Percentiles rank a stretch among this genome's conserved stretches.
These are phyloP conservation scores for Chaetodon trifasciatus DNA, from an alignment of 2,797 vertebrate species.

Conservation along the genomic window DNA sequence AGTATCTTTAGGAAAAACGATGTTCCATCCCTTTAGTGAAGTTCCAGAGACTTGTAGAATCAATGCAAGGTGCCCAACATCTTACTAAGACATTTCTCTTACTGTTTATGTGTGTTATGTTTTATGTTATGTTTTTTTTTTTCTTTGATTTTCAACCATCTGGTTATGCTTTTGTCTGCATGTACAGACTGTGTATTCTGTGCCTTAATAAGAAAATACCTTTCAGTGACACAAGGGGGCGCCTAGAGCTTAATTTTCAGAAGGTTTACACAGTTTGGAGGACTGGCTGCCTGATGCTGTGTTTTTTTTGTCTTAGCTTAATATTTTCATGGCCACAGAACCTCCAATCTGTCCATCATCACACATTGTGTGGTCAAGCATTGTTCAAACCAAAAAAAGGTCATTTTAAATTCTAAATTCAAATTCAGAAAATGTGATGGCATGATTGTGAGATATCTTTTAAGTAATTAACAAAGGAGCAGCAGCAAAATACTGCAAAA, in stretches of 20 bases:
- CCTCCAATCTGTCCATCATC: not conserved
- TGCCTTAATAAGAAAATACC: not conserved
- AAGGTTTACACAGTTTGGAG: not conserved
- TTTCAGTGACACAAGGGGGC: slow-evolving; percentile 42
- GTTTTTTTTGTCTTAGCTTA: not conserved
- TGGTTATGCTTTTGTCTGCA: not conserved
- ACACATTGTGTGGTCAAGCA: not conserved
- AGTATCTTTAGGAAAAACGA: too few relatives aligned
- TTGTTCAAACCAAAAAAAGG: not conserved
- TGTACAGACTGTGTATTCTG: rapidly evolving
- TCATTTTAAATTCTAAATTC: not conserved
- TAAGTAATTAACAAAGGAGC: not conserved
- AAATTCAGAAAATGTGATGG: not conserved
- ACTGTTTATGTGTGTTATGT: too few relatives aligned
- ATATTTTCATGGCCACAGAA: not conserved
- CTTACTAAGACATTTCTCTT: too few relatives aligned
- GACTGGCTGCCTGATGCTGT: not conserved
- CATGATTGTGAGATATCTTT: not conserved
- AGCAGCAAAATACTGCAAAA: not conserved
- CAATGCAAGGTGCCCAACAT: too few relatives aligned
- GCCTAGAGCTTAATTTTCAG: slow-evolving; percentile 6
- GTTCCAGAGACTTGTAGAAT: too few relatives aligned
- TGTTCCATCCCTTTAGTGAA: too few relatives aligned
- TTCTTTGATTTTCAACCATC: too few relatives aligned
- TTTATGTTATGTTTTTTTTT: too few relatives aligned